These are phyloP conservation scores for Trichomalopsis sarcophagae DNA, from an alignment of 1,140 invertebrate genomes.

Conservation along the genomic window DNA sequence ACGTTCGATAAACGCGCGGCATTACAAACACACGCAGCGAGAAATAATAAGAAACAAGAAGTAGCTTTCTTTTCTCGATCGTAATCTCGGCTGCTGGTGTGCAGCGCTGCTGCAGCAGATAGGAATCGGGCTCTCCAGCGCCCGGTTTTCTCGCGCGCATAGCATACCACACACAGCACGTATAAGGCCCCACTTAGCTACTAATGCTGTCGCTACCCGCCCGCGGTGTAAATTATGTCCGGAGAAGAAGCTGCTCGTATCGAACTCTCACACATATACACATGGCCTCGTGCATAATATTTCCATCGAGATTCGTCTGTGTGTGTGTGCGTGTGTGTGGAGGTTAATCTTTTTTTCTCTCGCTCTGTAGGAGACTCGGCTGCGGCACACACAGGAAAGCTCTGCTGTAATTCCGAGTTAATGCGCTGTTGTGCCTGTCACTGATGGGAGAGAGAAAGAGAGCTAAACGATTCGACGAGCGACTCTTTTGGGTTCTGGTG, in stretches of 20 bases:
- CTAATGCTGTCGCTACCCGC: conserved; percentile 71
- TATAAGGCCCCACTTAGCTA: conserved; percentile 70
- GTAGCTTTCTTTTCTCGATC: conserved; percentile 47
- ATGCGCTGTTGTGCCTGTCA: neutral
- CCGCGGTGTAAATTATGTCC: conserved; percentile 68
- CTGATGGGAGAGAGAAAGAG: neutral
- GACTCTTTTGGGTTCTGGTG: neutral
- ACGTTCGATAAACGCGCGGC: neutral
- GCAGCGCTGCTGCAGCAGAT: conserved; percentile 17
- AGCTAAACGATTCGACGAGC: neutral
- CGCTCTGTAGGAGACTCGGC: too few relatives aligned
- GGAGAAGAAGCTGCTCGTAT: conserved; percentile 52
- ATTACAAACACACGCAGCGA: conserved; percentile 47
- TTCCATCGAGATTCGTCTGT: neutral
- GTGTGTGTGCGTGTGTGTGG: neutral
- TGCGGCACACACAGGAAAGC: neutral
- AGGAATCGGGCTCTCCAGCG: conserved; percentile 18
- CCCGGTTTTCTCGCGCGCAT: conserved; percentile 55
- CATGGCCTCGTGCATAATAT: neutral
- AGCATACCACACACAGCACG: conserved; percentile 60
- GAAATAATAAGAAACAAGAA: conserved; percentile 28
- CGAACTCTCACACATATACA: neutral
- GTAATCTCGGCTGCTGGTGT: conserved; percentile 58
- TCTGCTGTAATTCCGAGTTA: neutral
- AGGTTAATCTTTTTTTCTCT: neutral